Evolutionary conservation across 2,888 invertebrate genomes (phyloP).

Genomic region (Osedax frankpressi): DNA sequence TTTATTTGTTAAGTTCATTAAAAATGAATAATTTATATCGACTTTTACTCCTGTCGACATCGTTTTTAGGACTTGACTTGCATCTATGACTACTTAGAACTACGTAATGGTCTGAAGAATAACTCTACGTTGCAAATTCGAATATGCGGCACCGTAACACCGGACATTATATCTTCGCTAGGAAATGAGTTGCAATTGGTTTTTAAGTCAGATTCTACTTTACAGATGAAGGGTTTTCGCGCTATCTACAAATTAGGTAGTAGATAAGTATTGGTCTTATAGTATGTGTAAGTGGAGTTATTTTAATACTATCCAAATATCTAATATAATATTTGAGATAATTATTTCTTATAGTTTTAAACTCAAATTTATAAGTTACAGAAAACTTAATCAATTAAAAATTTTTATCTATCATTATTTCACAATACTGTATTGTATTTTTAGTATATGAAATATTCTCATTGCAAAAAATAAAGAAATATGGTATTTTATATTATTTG

Average conservation of each 20-base stretch:
- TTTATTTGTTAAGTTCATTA: too few species aligned
- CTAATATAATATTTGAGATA: too few species aligned
- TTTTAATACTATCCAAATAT: too few species aligned
- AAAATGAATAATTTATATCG: too few species aligned
- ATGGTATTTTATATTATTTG: neutral
- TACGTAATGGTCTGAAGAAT: conserved; percentile 56
- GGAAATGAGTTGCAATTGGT: conserved; percentile 75
- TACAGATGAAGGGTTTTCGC: conserved; percentile 87
- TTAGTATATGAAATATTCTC: neutral
- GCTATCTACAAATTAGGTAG: conserved; percentile 80
- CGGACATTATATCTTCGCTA: conserved; percentile 79
- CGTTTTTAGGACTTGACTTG: conserved; percentile 46
- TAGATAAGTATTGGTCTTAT: too few species aligned
- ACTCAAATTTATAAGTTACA: too few species aligned
- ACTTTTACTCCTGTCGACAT: too few species aligned
- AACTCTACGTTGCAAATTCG: conserved; percentile 65
- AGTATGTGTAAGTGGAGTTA: too few species aligned
- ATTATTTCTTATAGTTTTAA: too few species aligned
- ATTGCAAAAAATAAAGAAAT: neutral
- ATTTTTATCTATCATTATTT: too few species aligned
- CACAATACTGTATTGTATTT: too few species aligned
- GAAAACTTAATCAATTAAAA: too few species aligned
- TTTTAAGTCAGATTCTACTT: conserved; percentile 87
- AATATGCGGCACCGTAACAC: conserved; percentile 68
- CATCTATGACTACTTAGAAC: conserved; percentile 86